phyloP scores from a whole-genome alignment of 2,113 vertebrate genomes.

The Cygnus atratus region DNA sequence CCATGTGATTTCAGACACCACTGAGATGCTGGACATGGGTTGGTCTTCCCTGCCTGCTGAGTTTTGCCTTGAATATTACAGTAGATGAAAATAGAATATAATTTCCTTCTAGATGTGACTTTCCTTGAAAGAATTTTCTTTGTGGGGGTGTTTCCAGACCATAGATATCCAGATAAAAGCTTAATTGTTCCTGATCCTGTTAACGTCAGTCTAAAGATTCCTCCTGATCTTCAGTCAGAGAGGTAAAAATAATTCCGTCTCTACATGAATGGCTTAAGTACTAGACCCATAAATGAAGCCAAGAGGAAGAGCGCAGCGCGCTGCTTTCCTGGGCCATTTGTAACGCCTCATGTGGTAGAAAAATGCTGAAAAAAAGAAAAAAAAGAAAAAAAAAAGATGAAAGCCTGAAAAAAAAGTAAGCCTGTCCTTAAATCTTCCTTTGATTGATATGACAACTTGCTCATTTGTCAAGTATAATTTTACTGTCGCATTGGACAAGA shows the following conservation, averaged over 20 bases:
- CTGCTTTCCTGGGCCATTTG: not conserved
- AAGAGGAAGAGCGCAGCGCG: not conserved
- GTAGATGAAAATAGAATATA: not conserved
- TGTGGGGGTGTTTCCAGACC: not conserved
- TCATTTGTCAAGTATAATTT: not conserved
- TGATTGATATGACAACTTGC: not conserved
- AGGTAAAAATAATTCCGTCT: not conserved
- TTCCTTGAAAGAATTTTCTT: not conserved
- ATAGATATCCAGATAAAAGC: not conserved
- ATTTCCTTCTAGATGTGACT: not conserved
- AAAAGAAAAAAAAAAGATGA: not conserved
- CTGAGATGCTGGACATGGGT: not conserved
- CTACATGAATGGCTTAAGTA: not conserved
- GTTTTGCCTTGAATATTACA: not conserved
- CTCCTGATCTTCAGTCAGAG: not conserved
- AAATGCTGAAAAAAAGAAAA: not conserved
- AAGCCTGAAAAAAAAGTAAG: accelerated
- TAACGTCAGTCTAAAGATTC: not conserved
- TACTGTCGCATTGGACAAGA: not conserved
- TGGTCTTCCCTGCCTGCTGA: not conserved
- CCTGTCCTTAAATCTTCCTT: not conserved
- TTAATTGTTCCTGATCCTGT: not conserved
- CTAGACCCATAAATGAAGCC: not conserved
- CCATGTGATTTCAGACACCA: not conserved
- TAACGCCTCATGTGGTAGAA: not conserved